phyloP scores from a whole-genome alignment of 2,797 vertebrate genomes.

The Hoplostethus mediterraneus region DNA sequence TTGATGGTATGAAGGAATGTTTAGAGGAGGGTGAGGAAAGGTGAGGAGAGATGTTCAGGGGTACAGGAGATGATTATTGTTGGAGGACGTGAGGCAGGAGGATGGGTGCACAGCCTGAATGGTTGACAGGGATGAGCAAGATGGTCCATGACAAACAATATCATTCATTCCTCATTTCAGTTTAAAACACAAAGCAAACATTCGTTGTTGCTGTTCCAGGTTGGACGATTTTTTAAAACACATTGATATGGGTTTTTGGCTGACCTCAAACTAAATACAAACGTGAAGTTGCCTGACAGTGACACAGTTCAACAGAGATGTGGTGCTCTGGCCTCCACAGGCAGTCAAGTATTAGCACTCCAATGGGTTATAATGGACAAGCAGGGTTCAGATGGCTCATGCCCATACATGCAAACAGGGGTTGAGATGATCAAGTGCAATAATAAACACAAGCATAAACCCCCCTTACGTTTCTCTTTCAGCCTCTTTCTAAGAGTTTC shows the following conservation, averaged over 20 bases:
- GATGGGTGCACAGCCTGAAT: constrained; percentile 72
- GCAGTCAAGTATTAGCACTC: constrained; percentile 55
- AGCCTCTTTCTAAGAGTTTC: constrained; percentile 98
- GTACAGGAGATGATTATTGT: constrained; percentile 64
- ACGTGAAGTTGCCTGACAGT: constrained; percentile 8
- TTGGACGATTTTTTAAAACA: constrained; percentile 30
- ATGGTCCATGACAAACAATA: constrained; percentile 54
- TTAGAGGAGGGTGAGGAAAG: constrained; percentile 34
- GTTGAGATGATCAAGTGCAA: constrained; percentile 65
- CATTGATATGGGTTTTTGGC: constrained; percentile 22
- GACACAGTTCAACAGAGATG: constrained; percentile 27
- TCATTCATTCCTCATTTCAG: constrained; percentile 73
- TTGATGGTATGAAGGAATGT: constrained; percentile 51
- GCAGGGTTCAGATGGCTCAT: constrained; percentile 85
- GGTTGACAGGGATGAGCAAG: constrained; percentile 44
- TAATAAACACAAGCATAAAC: constrained; percentile 76
- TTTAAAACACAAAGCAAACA: constrained; percentile 64
- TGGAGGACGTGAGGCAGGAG: constrained; percentile 66
- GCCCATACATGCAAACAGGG: constrained; percentile 84
- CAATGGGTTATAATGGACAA: constrained; percentile 83
- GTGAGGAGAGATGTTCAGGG: constrained; percentile 49
- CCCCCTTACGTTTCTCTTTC: constrained; percentile 98
- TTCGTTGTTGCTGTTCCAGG: constrained; percentile 54
- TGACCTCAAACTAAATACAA: constrained; percentile 4
- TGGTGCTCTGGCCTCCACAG: constrained; percentile 18